phyloP scores from a whole-genome alignment of 1,140 invertebrate genomes.

The Lamellibrachia luymesi region DNA sequence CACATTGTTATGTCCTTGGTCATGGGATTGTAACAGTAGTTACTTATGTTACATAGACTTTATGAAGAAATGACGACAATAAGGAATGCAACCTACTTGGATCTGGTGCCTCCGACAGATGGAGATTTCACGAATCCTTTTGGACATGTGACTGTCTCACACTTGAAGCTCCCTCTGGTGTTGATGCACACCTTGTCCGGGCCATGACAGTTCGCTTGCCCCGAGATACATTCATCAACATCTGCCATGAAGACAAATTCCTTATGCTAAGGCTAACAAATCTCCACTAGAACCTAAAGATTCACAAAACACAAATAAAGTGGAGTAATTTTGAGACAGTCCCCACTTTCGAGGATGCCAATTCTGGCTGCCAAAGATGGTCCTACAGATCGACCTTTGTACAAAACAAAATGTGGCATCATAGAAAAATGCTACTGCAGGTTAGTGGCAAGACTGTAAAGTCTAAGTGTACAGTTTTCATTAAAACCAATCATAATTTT shows the following conservation, averaged over 20 bases:
- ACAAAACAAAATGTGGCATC: too few species aligned
- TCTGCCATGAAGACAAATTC: constrained; percentile 58
- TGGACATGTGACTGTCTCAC: constrained; percentile 83
- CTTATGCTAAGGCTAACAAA: not conserved
- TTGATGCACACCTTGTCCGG: constrained; percentile 84
- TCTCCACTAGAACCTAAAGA: not conserved
- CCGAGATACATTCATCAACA: constrained; percentile 73
- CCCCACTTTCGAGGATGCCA: too few species aligned
- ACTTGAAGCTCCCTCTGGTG: constrained; percentile 81
- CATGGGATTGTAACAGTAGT: not conserved
- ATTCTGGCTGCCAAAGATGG: too few species aligned
- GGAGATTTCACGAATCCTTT: constrained; percentile 66
- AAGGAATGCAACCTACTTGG: constrained; percentile 15
- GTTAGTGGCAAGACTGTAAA: too few species aligned
- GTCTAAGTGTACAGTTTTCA: too few species aligned
- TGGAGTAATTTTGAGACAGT: not conserved
- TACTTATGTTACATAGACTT: not conserved
- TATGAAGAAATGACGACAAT: not conserved
- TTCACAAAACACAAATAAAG: not conserved
- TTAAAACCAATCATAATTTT: too few species aligned
- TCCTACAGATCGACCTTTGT: too few species aligned
- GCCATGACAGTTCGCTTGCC: constrained; percentile 48
- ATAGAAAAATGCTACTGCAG: too few species aligned
- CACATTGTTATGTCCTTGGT: not conserved
- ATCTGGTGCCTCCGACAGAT: constrained; percentile 16